Base-by-base conservation (phyloP, 2,113 vertebrate species). In the Cebus imitator region DNA sequence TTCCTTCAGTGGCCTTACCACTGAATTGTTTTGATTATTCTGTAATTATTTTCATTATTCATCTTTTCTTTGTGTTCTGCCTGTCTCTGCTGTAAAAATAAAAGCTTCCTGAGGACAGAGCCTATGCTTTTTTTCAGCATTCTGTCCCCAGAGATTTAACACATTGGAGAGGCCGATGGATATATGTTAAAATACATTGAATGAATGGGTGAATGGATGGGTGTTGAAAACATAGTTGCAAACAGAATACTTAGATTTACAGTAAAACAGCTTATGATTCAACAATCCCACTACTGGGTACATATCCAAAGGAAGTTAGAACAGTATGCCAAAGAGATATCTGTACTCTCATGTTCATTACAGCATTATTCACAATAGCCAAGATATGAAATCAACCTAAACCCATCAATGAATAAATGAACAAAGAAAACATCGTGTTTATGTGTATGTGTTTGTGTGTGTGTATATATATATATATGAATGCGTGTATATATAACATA, bases 381-480 rank as follows among this genome's bases (percentile, higher is more conserved):
- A 75, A 45, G 40, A 45, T 16, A 75, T 3, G 12, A 40, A 75
- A 43, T 16, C 12, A 75, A 27, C 72, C 40, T 72, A 45, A 75
- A 25, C n/a, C 72, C 23, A 75, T 45, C 40, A 43, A 25, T 23
- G 18, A 23, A 73, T 43, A 11, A 40, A 45, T 75, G 72, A 23
- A 75, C 23, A 75, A 45, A 75, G 40, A 75, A 45, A 75, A 23
- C 23, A 45, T 45, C 0, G 12, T 45, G 58, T 25, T 11, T 61
- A 12, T 27, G 27, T 64, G 27, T 14, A 1, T 64, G 12, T 0
- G 61, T 30, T 8, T 61, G 58, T 61, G 58, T 61, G 2, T 32
- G 61, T 64, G 5, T 64, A 0, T 50, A 4, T 64, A 0, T 64
- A 0, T 61, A 0, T 61, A 0, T 61, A 6, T 30, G 57, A 25